A percentile compares a stretch with the other conserved stretches of the same genome.
These are phyloP conservation scores for Leptinotarsa tumamoca DNA, from an alignment of 2,888 invertebrate genomes.

Conservation along the genomic window DNA sequence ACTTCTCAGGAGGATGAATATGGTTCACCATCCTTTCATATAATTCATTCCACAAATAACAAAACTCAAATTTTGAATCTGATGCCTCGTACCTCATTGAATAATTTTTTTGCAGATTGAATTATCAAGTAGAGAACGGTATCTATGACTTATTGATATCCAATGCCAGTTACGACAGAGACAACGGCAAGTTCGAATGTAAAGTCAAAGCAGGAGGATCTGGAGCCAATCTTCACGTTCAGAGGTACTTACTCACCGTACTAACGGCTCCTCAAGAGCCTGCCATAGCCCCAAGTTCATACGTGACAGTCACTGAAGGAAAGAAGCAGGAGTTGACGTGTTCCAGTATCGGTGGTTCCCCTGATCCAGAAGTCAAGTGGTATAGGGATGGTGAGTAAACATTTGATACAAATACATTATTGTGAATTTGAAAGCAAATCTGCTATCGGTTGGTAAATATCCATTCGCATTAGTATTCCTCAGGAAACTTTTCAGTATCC, in stretches of 20 bases:
- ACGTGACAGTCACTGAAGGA: constrained; percentile 86
- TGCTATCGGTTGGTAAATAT: no score
- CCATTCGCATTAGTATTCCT: no score
- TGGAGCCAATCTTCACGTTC: constrained; percentile 85
- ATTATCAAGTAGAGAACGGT: constrained; percentile 83
- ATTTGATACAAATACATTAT: background rate
- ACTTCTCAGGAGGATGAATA: no score
- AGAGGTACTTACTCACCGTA: constrained; percentile 86
- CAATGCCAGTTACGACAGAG: constrained; percentile 89
- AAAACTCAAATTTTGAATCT: background rate
- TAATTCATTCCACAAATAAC: background rate
- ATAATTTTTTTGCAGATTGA: constrained; percentile 71
- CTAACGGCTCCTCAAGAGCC: constrained; percentile 87
- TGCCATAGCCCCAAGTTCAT: constrained; percentile 79
- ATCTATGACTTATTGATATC: constrained; percentile 90
- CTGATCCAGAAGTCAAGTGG: constrained; percentile 90
- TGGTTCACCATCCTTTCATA: background rate
- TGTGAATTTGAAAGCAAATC: no score
- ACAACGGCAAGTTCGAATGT: constrained; percentile 94
- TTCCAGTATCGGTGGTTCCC: constrained; percentile 89
- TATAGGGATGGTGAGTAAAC: constrained; percentile 74
- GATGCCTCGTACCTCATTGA: no score
- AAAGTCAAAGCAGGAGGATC: constrained; percentile 86
- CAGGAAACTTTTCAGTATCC: no score
- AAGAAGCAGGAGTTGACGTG: constrained; percentile 81